A percentile compares a stretch with the other conserved stretches of the same genome.
phyloP scores from a whole-genome alignment of 1,140 invertebrate species.

The Tenebrio molitor region DNA sequence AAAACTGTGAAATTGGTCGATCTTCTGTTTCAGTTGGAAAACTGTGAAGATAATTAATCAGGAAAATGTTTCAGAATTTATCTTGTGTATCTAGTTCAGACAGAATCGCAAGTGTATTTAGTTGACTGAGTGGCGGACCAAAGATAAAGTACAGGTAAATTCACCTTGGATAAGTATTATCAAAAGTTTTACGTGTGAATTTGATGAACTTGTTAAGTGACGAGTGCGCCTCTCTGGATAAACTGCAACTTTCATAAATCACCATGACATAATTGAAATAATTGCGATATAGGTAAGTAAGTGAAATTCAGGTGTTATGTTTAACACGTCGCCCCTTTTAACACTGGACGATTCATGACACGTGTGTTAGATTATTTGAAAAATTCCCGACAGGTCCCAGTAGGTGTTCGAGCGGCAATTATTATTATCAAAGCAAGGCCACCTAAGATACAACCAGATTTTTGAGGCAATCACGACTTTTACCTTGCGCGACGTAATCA shows the following conservation, averaged over 20 bases:
- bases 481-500: constrained; percentile 20
- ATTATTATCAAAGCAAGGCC: constrained; percentile 17
- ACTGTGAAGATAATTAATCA: constrained; percentile 13
- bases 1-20: no score
- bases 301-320: neutral
- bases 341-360: no score
- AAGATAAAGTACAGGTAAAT: constrained; percentile 30
- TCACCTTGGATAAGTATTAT: constrained; percentile 17
- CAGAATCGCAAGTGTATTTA: constrained; percentile 53
- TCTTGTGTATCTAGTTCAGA: constrained; percentile 56
- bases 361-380: neutral
- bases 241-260: neutral
- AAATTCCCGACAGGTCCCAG: neutral
- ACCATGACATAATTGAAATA: constrained; percentile 1
- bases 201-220: neutral
- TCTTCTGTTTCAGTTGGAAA: neutral
- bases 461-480: constrained; percentile 8
- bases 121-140: constrained; percentile 27
- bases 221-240: neutral
- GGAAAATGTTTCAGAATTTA: constrained; percentile 45
- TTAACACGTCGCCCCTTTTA: constrained; percentile 1
- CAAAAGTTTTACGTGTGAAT: neutral
- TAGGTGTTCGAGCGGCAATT: neutral
- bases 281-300: constrained; percentile 33
- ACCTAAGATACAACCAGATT: constrained; percentile 15